Evolutionary conservation across 2,113 vertebrate species (phyloP), one percentile per base, ranked within the genome.

Genomic region (Dolichotis patagonum): DNA sequence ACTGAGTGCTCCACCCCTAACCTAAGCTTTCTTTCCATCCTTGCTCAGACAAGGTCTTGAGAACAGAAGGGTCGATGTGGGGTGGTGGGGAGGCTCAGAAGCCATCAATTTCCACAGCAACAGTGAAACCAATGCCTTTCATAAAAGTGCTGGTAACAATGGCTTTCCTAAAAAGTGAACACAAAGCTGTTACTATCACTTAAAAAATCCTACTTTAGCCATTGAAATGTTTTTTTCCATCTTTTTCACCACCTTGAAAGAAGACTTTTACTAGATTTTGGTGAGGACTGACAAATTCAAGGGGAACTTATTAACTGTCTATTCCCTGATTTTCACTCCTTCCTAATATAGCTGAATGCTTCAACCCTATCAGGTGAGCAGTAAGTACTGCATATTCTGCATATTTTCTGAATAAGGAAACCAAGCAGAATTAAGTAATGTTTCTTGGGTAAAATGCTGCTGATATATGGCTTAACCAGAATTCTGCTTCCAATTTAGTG

Each of bases 141-240:
- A 35, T 32, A 19, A 49, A 91, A 95, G 52, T 46, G 16, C 16
- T 54, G 56, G 41, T 32, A 82, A 22, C 41, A 56, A 32, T 43
- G 49, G 12, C 19, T 89, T 95, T 86, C 38, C 6, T 30, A 58
- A 65, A 67, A 77, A n/a, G 58, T 26, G 54, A 28, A 22, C 32
- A 4, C 26, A 86, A 77, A 87, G 56, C 38, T 83, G 13, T 35
- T 86, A 85, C 22, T 60, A 43, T 67, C 65, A 38, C 82, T 81
- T 84, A 69, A 90, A 96, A 95, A 35, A 52, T 38, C 10, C n/a
- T 35, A 83, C n/a, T 58, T 49, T 94, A 7, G 30, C 84, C n/a
- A 81, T 56, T 16, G 46, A 43, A 43, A 26, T 67, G 24, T 6
- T 69, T n/a, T 46, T 52, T 77, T 30, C 14, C 14, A 52, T 93